phyloP scores from a whole-genome alignment of 2,113 vertebrate species.

The Platysteira castanea region DNA sequence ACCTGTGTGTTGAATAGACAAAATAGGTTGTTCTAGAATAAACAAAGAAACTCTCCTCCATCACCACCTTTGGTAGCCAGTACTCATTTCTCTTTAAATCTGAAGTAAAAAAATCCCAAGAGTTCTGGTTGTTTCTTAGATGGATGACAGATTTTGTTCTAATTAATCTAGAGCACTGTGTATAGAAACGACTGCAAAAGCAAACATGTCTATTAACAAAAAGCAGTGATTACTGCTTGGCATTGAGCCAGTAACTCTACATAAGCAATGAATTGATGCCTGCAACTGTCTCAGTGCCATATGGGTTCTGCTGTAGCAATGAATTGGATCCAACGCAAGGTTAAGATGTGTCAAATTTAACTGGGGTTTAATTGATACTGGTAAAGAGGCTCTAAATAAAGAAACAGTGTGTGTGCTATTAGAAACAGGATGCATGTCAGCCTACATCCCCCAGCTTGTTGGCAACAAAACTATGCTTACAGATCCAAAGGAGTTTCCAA shows the following conservation, averaged over 20 bases:
- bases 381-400: constrained; percentile 84
- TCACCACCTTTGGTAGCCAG: background rate
- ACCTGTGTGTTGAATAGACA: background rate
- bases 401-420: constrained; percentile 74
- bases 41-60: constrained; percentile 2
- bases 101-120: constrained; percentile 2
- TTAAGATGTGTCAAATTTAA: constrained; percentile 90
- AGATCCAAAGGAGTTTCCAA: constrained; percentile 71
- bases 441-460: constrained; percentile 60
- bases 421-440: constrained; percentile 68
- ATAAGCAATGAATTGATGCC: constrained; percentile 81
- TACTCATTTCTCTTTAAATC: constrained; percentile 57
- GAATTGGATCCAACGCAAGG: constrained; percentile 84
- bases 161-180: constrained; percentile 82
- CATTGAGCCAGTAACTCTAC: constrained; percentile 78
- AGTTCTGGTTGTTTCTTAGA: constrained; percentile 73
- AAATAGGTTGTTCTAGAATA: constrained; percentile 34
- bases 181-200: constrained; percentile 82
- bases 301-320: constrained; percentile 84
- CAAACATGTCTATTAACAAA: constrained; percentile 91
- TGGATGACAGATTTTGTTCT: constrained; percentile 80
- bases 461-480: constrained; percentile 59
- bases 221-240: constrained; percentile 80
- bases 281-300: constrained; percentile 84
- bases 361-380: constrained; percentile 90